A percentile compares a stretch with the other conserved stretches of the same genome.
phyloP scores from a whole-genome alignment of 1,140 invertebrate genomes.

The Ceratosolen fusciceps region DNA sequence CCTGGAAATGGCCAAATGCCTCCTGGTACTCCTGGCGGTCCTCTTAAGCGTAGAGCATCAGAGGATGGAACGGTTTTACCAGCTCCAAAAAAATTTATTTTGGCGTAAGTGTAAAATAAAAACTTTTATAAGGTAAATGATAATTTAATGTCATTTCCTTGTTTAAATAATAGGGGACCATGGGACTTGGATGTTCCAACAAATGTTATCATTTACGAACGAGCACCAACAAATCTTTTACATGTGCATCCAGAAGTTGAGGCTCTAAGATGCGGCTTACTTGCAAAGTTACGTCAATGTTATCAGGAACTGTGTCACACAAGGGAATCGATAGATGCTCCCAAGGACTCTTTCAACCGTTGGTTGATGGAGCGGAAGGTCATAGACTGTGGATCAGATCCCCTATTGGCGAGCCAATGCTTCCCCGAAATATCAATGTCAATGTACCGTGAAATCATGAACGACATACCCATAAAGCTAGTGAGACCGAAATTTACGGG shows the following conservation, averaged over 20 bases:
- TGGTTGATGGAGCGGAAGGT: constrained; percentile 97
- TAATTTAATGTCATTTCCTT: too few species aligned
- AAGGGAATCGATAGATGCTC: constrained; percentile 94
- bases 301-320: constrained; percentile 96
- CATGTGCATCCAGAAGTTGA: constrained; percentile 96
- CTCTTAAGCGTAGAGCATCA: constrained; percentile 82
- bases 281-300: constrained; percentile 87
- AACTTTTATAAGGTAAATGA: not conserved
- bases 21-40: constrained; percentile 66
- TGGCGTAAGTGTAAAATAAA: constrained; percentile 73
- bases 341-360: constrained; percentile 95
- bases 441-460: constrained; percentile 98
- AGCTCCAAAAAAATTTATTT: constrained; percentile 85
- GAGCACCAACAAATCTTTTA: constrained; percentile 85
- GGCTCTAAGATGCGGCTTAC: constrained; percentile 82
- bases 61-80: constrained; percentile 80
- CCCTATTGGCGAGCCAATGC: constrained; percentile 91
- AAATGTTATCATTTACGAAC: constrained; percentile 94
- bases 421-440: constrained; percentile 92
- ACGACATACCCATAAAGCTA: constrained; percentile 97
- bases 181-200: constrained; percentile 96
- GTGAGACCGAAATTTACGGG: constrained; percentile 94
- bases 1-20: constrained; percentile 71
- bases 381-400: constrained; percentile 88
- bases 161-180: constrained; percentile 79